phyloP scores from a whole-genome alignment of 2,888 invertebrate genomes.

The Drosophila leonis region DNA sequence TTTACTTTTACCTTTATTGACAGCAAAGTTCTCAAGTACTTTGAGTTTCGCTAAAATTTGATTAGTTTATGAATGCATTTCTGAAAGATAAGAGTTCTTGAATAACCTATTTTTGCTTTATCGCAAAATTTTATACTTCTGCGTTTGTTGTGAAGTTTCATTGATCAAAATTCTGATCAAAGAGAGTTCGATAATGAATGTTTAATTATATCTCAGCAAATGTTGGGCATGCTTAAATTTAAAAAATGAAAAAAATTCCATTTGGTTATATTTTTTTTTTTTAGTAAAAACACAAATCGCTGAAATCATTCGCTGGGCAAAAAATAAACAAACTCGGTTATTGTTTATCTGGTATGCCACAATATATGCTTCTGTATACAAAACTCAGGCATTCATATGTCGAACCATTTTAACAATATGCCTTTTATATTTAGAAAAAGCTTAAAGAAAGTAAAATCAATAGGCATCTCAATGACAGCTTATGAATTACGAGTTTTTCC shows the following conservation, averaged over 20 bases:
- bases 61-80: background rate
- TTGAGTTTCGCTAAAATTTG: conserved; percentile 1
- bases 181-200: background rate
- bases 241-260: conserved; percentile 26
- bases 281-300: background rate
- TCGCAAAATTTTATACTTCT: conserved; percentile 8
- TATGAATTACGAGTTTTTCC: conserved; percentile 20
- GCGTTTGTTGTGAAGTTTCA: background rate
- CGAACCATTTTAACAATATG: conserved; percentile 8
- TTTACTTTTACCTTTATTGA: conserved; percentile 19
- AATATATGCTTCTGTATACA: conserved; percentile 46
- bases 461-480: conserved; percentile 8
- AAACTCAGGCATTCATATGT: conserved; percentile 38
- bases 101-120: background rate
- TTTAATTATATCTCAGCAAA: background rate
- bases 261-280: conserved; percentile 12
- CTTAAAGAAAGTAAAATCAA: conserved; percentile 11
- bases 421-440: conserved; percentile 9
- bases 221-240: conserved; percentile 12
- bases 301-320: conserved; percentile 11
- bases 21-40: conserved; percentile 11
- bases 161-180: conserved; percentile 5
- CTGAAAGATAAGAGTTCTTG: background rate
- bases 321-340: conserved; percentile 48
- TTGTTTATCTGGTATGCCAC: conserved; percentile 50